Evolutionary conservation across 2,888 invertebrate genomes (phyloP).

Genomic region (Nemotelus pantherinus): DNA sequence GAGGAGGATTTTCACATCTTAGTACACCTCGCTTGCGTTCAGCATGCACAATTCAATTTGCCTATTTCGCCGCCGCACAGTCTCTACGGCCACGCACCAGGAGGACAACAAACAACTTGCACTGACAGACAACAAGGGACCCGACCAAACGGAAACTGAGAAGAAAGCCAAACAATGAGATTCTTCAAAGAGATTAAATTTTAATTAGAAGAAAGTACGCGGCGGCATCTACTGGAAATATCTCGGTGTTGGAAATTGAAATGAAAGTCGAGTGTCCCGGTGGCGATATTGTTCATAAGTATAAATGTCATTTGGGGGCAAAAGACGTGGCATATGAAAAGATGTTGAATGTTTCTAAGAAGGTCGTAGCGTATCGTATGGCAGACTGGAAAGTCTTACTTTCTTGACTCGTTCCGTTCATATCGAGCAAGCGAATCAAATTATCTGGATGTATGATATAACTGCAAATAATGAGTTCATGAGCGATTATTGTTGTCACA

Average conservation of each 20-base stretch:
- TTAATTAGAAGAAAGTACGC: conserved; percentile 53
- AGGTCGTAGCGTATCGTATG: too few relatives aligned
- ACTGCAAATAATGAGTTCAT: too few relatives aligned
- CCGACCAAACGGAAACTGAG: conserved; percentile 28
- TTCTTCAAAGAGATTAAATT: conserved; percentile 53
- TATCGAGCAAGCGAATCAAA: too few relatives aligned
- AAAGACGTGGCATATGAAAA: too few relatives aligned
- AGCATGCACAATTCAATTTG: conserved; percentile 38
- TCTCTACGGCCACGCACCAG: background rate
- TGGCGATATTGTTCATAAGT: background rate
- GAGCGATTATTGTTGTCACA: too few relatives aligned
- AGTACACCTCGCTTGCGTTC: conserved; percentile 32
- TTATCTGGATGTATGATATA: too few relatives aligned
- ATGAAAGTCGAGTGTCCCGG: background rate
- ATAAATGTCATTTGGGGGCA: background rate
- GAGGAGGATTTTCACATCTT: conserved; percentile 31
- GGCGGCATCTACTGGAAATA: conserved; percentile 31
- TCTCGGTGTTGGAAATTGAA: background rate
- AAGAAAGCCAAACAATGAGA: conserved; percentile 39
- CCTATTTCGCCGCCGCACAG: conserved; percentile 18
- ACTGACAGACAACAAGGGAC: conserved; percentile 10
- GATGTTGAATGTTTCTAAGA: too few relatives aligned
- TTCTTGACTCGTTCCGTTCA: too few relatives aligned
- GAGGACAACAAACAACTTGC: background rate
- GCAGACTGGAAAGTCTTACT: too few relatives aligned